Evolutionary conservation across 2,888 invertebrate genomes (phyloP), one percentile per base, ranked within the genome.

Genomic region (Myathropa florea): DNA sequence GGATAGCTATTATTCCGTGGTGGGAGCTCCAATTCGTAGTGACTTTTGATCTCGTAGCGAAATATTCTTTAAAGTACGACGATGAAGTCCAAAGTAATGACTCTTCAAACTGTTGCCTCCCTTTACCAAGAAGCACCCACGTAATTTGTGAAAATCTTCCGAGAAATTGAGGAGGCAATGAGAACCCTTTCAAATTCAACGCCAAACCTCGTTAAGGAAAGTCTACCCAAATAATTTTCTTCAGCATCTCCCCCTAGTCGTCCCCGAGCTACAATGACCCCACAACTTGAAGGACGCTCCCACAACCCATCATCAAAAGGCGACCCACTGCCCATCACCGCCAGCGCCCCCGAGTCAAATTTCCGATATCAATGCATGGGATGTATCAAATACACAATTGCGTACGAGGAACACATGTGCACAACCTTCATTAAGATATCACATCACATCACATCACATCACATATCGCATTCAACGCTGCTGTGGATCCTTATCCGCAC

Each of bases 301-400:
- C 36, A 46, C 46, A 18, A 18, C 39, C n/a, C 39, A 46, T 0
- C 39, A n/a, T 46, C 39, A 46, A n/a, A 30, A 30, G 7, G 6
- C 0, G 46, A n/a, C 9, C 18, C 46, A n/a, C 46, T 18, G 18
- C 46, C 46, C 6, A 2, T 2, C 18, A 9, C 10, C 33, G 1
- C 33, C 9, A 10, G 3, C 30, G 4, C 14, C 12, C 3, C n/a
- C 14, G 39, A 12, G 39, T 46, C 18, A 46, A 46, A 46, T 46
- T 46, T 46, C 18, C 46, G 46, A 81, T 84, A 84, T 76, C 80
- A 76, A 81, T 81, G 81, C 84, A 81, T 81, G 81, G 81, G 81
- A 64, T 65, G 71, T 81, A 64, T 63, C 55, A 61, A 76, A 59
- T 71, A 60, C 57, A 76, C 55, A 72, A 65, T 63, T 72, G 65